Evolutionary conservation across 2,888 invertebrate species (phyloP), one percentile per base, ranked within the genome.

Genomic region (Drosophila conformis): DNA sequence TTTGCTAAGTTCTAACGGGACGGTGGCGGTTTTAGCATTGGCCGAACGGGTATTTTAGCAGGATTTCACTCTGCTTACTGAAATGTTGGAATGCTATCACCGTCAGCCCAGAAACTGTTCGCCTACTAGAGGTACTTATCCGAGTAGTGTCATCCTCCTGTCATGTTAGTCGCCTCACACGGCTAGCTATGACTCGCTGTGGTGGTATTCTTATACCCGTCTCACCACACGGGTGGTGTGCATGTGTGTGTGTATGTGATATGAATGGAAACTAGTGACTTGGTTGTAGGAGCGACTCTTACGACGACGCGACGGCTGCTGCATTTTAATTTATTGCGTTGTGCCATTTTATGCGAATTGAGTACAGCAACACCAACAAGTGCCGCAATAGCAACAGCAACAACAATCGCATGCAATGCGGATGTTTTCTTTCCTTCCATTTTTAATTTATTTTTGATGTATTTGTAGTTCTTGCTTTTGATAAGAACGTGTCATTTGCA

Each of bases 321-420:
- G 85, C 85, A 85, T 84, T 89, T 86, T 89, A 85, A 86, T 90
- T 86, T 87, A 87, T 87, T 84, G 87, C 73, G 85, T 70, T 85
- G 85, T 85, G 90, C 85, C 88, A 85, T 86, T 86, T 86, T 85
- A 82, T 86, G 80, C 88, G 76, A 87, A 86, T 88, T 90, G 88
- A 90, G 90, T 80, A 82, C 88, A 83, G 65, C 71, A 73, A 46
- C 61, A 58, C 56, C 71, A 69, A 42, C 62, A 69, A 53, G 42
- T 62, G 58, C 60, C 38, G 66, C 36, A 67, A 69, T 21, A 51
- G 27, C 59, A 62, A 67, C 46, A 54, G 21, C 21, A 59, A 42
- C 59, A 40, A 40, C 48, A 38, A 53, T 31, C 36, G 38, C 70
- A 80, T 71, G 73, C 83, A 80, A 74, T 89, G 81, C 81, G 83